phyloP scores from a whole-genome alignment of 2,888 invertebrate genomes.

The Cerastoderma edule region DNA sequence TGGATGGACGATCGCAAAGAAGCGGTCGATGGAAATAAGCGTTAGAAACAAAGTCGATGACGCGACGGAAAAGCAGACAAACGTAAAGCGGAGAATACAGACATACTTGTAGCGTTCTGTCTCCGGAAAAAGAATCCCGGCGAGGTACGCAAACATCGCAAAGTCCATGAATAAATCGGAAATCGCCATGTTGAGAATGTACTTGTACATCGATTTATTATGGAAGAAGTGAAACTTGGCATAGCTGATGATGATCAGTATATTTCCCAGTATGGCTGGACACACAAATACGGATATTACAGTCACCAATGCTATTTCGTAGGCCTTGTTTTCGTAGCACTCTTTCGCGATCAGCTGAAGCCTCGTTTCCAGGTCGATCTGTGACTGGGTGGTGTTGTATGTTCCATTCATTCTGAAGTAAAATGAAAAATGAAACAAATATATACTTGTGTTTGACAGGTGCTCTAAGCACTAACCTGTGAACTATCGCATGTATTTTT shows the following conservation, averaged over 20 bases:
- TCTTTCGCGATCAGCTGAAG: background rate
- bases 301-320: background rate
- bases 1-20: background rate
- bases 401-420: too few relatives aligned
- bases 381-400: too few relatives aligned
- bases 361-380: too few relatives aligned
- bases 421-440: too few relatives aligned
- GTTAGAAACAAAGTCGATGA: constrained; percentile 2
- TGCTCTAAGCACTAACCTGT: too few relatives aligned
- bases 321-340: background rate
- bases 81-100: constrained; percentile 7
- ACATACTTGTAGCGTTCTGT: constrained; percentile 1
- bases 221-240: constrained; percentile 1
- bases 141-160: background rate
- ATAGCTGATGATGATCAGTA: background rate
- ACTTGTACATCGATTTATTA: constrained; percentile 6
- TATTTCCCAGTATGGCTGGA: constrained; percentile 5
- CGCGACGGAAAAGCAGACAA: background rate
- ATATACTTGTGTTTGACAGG: too few relatives aligned
- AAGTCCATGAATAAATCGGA: background rate
- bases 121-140: background rate
- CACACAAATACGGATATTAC: background rate
- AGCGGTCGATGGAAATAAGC: constrained; percentile 8
- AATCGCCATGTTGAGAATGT: constrained; percentile 4
- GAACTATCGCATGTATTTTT: too few relatives aligned